Conservation (phyloP, 2,113 vertebrate species). For the Neodontobutis hainanensis region DNA sequence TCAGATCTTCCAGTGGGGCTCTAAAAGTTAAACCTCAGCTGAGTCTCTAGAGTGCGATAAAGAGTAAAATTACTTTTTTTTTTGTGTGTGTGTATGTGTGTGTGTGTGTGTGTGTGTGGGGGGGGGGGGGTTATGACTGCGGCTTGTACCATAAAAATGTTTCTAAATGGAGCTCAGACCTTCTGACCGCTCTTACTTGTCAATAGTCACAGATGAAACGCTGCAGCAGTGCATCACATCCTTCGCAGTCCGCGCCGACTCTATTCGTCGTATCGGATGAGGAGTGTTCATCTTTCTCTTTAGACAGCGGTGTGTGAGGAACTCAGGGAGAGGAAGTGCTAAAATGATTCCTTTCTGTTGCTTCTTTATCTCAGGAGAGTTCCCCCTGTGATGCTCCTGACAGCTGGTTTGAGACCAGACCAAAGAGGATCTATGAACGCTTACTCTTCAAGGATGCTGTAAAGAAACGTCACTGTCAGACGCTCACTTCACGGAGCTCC, state of each 20-base stretch:
- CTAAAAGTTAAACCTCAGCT: conserved; percentile 21
- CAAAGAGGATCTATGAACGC: conserved; percentile 62
- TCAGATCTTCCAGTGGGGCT: conserved; percentile 6
- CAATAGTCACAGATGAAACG: conserved; percentile 39
- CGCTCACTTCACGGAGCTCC: conserved; percentile 13
- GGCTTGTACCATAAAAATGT: not conserved
- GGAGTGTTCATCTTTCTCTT: conserved; percentile 47
- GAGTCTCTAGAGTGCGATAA: conserved; percentile 9
- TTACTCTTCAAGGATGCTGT: conserved; percentile 28
- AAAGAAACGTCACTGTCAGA: conserved; percentile 43
- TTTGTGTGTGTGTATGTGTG: too few species aligned
- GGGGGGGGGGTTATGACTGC: not conserved
- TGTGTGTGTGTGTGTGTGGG: too few species aligned
- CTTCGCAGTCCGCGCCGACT: conserved; percentile 33
- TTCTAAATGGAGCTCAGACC: conserved; percentile 13
- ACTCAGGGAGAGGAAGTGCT: conserved; percentile 62
- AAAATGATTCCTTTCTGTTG: conserved; percentile 65
- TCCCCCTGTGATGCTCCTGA: conserved; percentile 56
- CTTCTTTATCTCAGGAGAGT: conserved; percentile 58
- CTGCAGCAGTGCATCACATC: conserved; percentile 51
- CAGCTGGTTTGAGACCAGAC: conserved; percentile 54
- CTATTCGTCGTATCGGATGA: conserved; percentile 55
- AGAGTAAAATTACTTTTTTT: conserved; percentile 12
- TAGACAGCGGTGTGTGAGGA: conserved; percentile 33
- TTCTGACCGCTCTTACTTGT: conserved; percentile 17